Percentiles rank a stretch among this genome's conserved stretches.
phyloP scores from a whole-genome alignment of 2,888 invertebrate species.

The Hirtodrosophila confusa region DNA sequence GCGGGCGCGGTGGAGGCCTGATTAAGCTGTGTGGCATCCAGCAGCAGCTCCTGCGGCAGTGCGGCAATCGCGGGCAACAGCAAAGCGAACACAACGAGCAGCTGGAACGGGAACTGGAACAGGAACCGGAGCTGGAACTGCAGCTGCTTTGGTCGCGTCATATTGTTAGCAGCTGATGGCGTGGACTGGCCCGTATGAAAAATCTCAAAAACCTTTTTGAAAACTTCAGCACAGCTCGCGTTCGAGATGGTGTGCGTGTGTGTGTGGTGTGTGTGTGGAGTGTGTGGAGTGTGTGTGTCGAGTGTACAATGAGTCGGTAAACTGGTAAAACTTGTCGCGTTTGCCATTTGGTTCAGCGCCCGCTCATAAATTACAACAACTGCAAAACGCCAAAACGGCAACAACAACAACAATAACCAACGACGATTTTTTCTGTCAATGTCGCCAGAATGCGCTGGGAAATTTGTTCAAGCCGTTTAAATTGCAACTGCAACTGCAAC shows the following conservation, averaged over 20 bases:
- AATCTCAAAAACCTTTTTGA: slow-evolving; percentile 67
- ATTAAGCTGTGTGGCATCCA: slow-evolving; percentile 26
- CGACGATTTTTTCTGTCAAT: slow-evolving; percentile 39
- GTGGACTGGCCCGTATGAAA: slow-evolving; percentile 58
- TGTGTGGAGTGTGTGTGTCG: slow-evolving; percentile 14
- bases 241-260: background rate
- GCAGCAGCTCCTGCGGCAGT: slow-evolving; percentile 55
- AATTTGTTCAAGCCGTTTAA: slow-evolving; percentile 12
- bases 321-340: slow-evolving; percentile 63
- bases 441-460: slow-evolving; percentile 49
- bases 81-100: slow-evolving; percentile 17
- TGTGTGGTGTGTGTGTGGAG: slow-evolving; percentile 6
- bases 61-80: slow-evolving; percentile 34
- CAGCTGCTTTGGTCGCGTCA: slow-evolving; percentile 52
- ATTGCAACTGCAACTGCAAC: slow-evolving; percentile 19
- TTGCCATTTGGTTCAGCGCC: slow-evolving; percentile 71
- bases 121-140: slow-evolving; percentile 13
- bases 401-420: slow-evolving; percentile 9
- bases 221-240: slow-evolving; percentile 40
- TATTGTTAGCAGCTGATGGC: slow-evolving; percentile 53
- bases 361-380: slow-evolving; percentile 61
- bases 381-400: slow-evolving; percentile 28
- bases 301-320: slow-evolving; percentile 32
- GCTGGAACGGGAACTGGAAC: background rate
- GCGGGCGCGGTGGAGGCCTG: slow-evolving; percentile 28